These are phyloP conservation scores for Drosophila stalkeri DNA, from an alignment of 2,888 invertebrate genomes.

Conservation along the genomic window DNA sequence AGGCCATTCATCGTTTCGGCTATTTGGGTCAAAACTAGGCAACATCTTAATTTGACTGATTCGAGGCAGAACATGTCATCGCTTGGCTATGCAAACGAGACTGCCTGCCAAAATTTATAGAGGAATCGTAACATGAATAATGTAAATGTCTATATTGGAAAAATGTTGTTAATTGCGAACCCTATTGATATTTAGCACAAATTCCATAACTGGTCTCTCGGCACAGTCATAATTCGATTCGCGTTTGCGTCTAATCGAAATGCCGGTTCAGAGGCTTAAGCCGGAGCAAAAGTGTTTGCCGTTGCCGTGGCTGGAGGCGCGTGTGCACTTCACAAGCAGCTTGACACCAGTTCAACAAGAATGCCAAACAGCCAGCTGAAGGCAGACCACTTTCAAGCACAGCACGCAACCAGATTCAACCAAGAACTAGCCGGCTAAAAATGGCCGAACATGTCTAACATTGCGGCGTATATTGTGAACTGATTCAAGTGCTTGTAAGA, in stretches of 20 bases:
- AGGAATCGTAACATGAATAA: constrained; percentile 18
- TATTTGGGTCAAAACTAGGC: constrained; percentile 15
- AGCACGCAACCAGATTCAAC: constrained; percentile 55
- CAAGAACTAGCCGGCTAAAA: constrained; percentile 50
- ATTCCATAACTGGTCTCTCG: constrained; percentile 55
- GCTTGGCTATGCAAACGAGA: constrained; percentile 29
- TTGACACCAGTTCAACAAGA: constrained; percentile 69
- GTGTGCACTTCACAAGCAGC: constrained; percentile 45
- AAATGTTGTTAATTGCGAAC: constrained; percentile 48
- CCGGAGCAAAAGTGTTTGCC: constrained; percentile 4
- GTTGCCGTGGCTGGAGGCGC: constrained; percentile 25
- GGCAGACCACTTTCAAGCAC: constrained; percentile 74
- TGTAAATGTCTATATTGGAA: constrained; percentile 19
- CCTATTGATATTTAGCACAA: constrained; percentile 59
- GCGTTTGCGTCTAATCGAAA: constrained; percentile 59
- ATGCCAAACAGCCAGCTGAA: constrained; percentile 66
- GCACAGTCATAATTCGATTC: constrained; percentile 46
- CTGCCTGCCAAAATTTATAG: constrained; percentile 22
- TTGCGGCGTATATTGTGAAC: constrained; percentile 9
- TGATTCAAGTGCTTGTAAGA: constrained; percentile 21
- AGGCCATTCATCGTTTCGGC: not conserved
- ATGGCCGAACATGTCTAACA: constrained; percentile 28
- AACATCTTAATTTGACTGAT: not conserved
- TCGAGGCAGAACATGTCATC: not conserved
- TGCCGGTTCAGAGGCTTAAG: constrained; percentile 56